Evolutionary conservation across 2,888 invertebrate species (phyloP).

Genomic region (Nomada fucata): DNA sequence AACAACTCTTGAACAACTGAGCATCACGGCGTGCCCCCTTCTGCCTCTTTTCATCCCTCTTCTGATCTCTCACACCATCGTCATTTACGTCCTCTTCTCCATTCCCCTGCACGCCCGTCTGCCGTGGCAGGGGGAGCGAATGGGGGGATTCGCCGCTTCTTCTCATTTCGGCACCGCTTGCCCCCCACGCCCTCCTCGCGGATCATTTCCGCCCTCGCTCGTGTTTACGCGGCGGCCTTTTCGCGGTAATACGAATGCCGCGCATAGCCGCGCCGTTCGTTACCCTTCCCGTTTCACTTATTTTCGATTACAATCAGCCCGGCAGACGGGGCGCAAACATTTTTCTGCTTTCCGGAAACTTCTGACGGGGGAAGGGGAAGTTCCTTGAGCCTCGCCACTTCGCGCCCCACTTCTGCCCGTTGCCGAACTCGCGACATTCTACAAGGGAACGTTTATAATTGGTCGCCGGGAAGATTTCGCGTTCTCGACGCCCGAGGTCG

Average conservation of each 20-base stretch:
- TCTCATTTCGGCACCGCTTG: conserved; percentile 4
- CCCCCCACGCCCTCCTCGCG: neutral
- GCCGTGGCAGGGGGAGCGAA: no score
- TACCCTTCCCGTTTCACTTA: neutral
- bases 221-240: conserved; percentile 5
- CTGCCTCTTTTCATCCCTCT: conserved; percentile 38
- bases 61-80: conserved; percentile 41
- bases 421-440: conserved; percentile 1
- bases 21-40: conserved; percentile 59
- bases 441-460: conserved; percentile 10
- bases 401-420: conserved; percentile 17
- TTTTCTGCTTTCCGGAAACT: conserved; percentile 1
- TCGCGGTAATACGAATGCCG: neutral
- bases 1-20: conserved; percentile 77
- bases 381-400: conserved; percentile 16
- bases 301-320: neutral
- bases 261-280: neutral
- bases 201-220: conserved; percentile 5
- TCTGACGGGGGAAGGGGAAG: neutral
- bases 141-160: neutral
- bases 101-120: neutral
- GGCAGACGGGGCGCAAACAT: conserved; percentile 3
- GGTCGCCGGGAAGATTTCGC: neutral
- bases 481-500: conserved; percentile 8
- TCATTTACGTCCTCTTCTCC: conserved; percentile 50